Evolutionary conservation across 2,113 vertebrate species (phyloP).

Genomic region (Furnarius figulus): DNA sequence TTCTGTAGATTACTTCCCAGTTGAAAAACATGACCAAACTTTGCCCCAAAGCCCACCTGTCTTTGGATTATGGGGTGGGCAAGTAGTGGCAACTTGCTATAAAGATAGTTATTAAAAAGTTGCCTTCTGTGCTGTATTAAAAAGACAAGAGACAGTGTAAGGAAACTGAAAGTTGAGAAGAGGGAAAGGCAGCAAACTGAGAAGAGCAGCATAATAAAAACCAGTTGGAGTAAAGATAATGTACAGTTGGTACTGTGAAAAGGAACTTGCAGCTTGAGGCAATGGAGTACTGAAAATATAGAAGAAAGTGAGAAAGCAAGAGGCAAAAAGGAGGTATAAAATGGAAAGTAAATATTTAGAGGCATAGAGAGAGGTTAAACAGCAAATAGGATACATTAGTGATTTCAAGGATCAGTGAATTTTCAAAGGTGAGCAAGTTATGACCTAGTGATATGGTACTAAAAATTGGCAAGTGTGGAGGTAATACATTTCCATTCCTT

Average conservation of each 20-base stretch:
- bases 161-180: neutral
- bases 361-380: neutral
- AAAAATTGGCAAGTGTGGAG: neutral
- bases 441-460: neutral
- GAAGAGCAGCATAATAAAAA: neutral
- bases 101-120: neutral
- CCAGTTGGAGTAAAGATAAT: neutral
- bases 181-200: neutral
- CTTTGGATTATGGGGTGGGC: neutral
- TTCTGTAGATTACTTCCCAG: neutral
- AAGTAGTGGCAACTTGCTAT: neutral
- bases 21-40: neutral
- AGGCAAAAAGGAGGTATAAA: neutral
- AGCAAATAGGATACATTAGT: neutral
- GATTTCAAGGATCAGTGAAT: neutral
- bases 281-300: neutral
- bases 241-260: neutral
- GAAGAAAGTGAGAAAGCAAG: neutral
- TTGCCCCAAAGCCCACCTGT: neutral
- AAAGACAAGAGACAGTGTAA: neutral
- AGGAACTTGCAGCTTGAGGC: neutral
- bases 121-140: neutral
- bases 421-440: neutral
- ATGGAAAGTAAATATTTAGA: neutral
- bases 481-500: neutral